Evolutionary conservation across 2,113 vertebrate genomes (phyloP), one percentile per base, ranked within the genome.

Genomic region (Platysteira castanea): DNA sequence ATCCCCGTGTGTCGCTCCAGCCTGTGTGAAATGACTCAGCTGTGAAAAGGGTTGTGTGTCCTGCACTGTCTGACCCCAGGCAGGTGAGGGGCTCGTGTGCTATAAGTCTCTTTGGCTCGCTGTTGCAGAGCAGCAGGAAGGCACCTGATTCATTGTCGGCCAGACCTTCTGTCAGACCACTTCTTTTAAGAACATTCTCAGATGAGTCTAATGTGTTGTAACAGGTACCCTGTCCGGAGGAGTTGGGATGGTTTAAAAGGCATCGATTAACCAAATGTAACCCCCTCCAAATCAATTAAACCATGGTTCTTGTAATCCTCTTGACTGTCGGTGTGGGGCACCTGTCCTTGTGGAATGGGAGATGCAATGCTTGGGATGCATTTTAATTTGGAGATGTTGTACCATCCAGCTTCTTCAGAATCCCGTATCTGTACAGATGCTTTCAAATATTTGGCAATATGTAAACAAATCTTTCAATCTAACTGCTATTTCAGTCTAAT

Each of bases 181-280:
- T 99, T 97, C 99, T 99, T 98, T 99, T 99, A 98, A 98, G 99
- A 99, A 99, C 99, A 35, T 99, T 99, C 99, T 99, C 99, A 99
- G 99, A 99, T 92, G 99, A 99, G 94, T 99, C 99, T 99, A 99
- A 98, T 99, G 96, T 99, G 97, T 97, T 98, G 96, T 99, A 99
- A 98, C 99, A 99, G 99, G 99, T 99, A 99, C 98, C 98, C 94
- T 97, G 95, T 96, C 93, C 18, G 10, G 94, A 97, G 96, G 92
- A 96, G 97, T 92, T 82, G 96, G 96, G 97, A 93, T 97, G 97
- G 96, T 96, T 95, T 97, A 97, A 93, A 89, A 96, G 94, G 93
- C 91, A 61, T 95, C 7, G 7, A 97, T 98, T 98, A 98, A 98
- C 97, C 96, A 69, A 91, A 39, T 33, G 67, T 89, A 88, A 97